Evolutionary conservation across 2,113 vertebrate species (phyloP), one percentile per base, ranked within the genome.

Genomic region (Hystrix cristata): DNA sequence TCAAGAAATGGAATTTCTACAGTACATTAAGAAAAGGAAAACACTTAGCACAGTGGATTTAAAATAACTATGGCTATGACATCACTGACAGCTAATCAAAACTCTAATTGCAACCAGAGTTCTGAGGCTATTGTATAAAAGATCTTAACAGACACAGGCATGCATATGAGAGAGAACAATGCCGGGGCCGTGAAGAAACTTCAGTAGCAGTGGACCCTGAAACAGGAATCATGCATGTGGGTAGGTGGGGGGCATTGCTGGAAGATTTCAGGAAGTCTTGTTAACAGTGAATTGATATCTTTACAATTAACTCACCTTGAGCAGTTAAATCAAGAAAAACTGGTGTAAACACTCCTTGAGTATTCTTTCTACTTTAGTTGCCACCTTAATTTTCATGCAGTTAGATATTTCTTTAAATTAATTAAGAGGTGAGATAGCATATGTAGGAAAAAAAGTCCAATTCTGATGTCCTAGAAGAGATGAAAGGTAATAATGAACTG

Each of bases 1-100:
- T 98, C 98, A 98, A 97, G 97, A 98, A 98, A 98, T 98, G 97
- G 98, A 99, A 99, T 98, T 98, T 98, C 98, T 98, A 97, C 95
- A 98, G 95, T 97, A 98, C 98, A 98, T 98, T 98, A 98, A 98
- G 97, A 94, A 97, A 98, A 98, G 96, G 98, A 89, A 87, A 98
- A 98, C 97, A 96, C 96, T 98, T 98, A 98, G 98, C 97, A 96
- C 98, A 98, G 96, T 97, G 96, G 98, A 98, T 98, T 98, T 98
- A 98, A 98, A 97, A 97, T 97, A 98, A 97, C 88, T 98, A 97
- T 96, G 97, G 92, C 97, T 96, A 98, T 98, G 98, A 99, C 98
- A 98, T 98, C 98, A 99, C 91, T 98, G 98, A 95, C 98, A 98
- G 97, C 98, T 98, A 98, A 98, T 98, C 98, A 98, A 98, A 97